Base-by-base conservation (phyloP, 2,888 invertebrate species). In the Micoletzkya japonica region DNA sequence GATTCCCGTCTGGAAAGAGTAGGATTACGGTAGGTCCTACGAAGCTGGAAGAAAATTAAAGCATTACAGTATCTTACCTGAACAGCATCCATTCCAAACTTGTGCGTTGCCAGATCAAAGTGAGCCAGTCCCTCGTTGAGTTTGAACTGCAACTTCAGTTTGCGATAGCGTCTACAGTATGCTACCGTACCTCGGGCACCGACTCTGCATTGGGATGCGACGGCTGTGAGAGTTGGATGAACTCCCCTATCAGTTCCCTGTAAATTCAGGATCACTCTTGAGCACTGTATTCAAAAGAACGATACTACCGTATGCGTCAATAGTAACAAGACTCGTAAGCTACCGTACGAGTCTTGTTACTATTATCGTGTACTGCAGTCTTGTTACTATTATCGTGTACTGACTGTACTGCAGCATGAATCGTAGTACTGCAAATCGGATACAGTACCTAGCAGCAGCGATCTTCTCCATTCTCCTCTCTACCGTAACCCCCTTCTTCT, bases 371-470 rank as follows among this genome's bases (percentile, higher is more conserved):
- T n/a, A n/a, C n/a, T n/a, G n/a, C n/a, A n/a, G n/a, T n/a, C n/a
- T n/a, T n/a, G n/a, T n/a, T n/a, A n/a, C n/a, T n/a, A n/a, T n/a
- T n/a, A n/a, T n/a, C n/a, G n/a, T n/a, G n/a, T n/a, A n/a, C n/a
- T n/a, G n/a, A n/a, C n/a, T n/a, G n/a, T n/a, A n/a, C n/a, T n/a
- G n/a, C n/a, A n/a, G n/a, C n/a, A n/a, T n/a, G n/a, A n/a, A n/a
- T n/a, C n/a, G n/a, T n/a, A n/a, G n/a, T n/a, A n/a, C n/a, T n/a
- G n/a, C n/a, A n/a, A n/a, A n/a, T n/a, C n/a, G n/a, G n/a, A n/a
- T n/a, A n/a, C n/a, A n/a, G 91, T 90, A 93, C 90, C 93, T 94
- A 78, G 94, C 92, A 80, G 93, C 93, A 84, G 93, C 90, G 80
- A 94, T 89, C 83, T 93, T 89, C 86, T 93, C 93, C 86, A 92